Conservation (phyloP, 2,797 vertebrate genomes). For the Semotilus atromaculatus region DNA sequence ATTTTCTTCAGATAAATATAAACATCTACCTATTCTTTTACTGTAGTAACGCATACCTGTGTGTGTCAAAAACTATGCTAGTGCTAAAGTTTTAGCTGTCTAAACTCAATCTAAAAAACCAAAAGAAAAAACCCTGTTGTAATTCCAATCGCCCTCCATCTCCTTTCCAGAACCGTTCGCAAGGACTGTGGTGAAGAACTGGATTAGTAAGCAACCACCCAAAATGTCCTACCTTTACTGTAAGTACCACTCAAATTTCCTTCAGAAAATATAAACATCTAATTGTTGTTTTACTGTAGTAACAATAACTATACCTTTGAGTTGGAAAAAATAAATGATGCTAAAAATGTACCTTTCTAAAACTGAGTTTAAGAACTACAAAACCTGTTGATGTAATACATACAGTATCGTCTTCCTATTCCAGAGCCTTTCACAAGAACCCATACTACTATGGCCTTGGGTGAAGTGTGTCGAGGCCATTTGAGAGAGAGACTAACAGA, state of each 20-base stretch:
- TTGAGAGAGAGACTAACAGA: conserved; percentile 48
- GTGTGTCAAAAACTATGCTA: not conserved
- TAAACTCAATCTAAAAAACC: not conserved
- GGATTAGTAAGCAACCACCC: not conserved
- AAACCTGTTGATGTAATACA: conserved; percentile 12
- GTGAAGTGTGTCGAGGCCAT: conserved; percentile 42
- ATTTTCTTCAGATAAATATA: not conserved
- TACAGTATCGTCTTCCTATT: not conserved
- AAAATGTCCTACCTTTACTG: not conserved
- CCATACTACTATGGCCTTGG: conserved; percentile 38
- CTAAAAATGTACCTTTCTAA: not conserved
- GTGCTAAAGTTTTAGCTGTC: not conserved
- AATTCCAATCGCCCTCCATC: not conserved
- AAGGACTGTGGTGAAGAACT: not conserved
- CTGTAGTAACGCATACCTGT: not conserved
- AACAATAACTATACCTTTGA: not conserved
- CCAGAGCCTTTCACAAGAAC: conserved; percentile 5
- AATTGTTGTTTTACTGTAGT: not conserved
- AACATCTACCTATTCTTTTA: not conserved
- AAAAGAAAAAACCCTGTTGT: not conserved
- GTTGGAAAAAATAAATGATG: not conserved
- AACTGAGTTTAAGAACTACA: not conserved
- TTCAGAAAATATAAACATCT: not conserved
- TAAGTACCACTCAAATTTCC: not conserved
- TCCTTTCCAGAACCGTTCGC: not conserved